Base-by-base conservation (phyloP, 2,113 vertebrate species). In the Cheirogaleus medius region DNA sequence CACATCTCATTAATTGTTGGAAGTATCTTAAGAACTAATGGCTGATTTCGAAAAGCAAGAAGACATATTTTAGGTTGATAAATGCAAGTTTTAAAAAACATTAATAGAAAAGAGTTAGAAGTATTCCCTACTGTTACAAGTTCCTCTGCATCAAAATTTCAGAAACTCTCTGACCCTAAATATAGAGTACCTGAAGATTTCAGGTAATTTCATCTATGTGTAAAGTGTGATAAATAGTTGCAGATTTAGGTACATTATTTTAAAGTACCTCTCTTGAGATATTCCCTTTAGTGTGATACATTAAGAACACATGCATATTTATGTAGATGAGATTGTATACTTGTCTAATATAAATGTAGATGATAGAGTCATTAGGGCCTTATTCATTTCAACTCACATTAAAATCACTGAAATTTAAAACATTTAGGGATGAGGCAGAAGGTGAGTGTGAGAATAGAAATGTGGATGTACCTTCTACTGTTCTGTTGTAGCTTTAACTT, bases 331-430 rank as follows among this genome's bases (percentile, higher is more conserved):
- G 21, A 91, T 86, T 94, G 25, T 78, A 80, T 47, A 66, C 7
- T 97, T 95, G n/a, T 84, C 69, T 92, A 97, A 92, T 69, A 80
- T 94, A 96, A 78, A 94, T 73, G 66, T 42, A 81, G 56, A 90
- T 89, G 89, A 86, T 69, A 92, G 77, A 73, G 9, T 96, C 80
- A 81, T 96, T 95, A 93, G 44, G 37, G 52, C 84, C 44, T 91
- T 52, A 76, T 71, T 95, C 17, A 63, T 95, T 96, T 91, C 44
- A 47, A 71, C 7, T 95, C 76, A 87, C 13, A 91, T 76, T 93
- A 84, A 89, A 93, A 87, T 95, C 63, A 84, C 1, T 52, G 83
- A 81, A 81, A 96, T 90, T 66, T 76, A 64, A 91, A 93, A 63
- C 47, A 95, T 73, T 91, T 54, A 58, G n/a, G n/a, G 69, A 64